Conservation (phyloP, 2,888 invertebrate genomes). For the Pterobdella sp. region DNA sequence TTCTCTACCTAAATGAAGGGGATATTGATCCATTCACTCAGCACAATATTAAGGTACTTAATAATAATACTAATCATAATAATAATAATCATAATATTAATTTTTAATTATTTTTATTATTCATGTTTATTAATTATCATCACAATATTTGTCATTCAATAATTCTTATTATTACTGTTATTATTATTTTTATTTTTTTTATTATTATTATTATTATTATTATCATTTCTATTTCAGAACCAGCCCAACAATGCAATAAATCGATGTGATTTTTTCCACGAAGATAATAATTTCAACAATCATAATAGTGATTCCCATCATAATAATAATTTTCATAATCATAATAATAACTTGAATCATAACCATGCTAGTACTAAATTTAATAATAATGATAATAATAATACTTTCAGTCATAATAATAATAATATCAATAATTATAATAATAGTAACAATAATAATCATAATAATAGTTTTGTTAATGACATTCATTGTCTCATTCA, state of each 20-base stretch:
- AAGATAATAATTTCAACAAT: not conserved
- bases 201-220: not conserved
- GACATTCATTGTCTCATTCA: not conserved
- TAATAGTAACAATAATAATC: slow-evolving; percentile 3
- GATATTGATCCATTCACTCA: too few species aligned
- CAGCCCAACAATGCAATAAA: too few species aligned
- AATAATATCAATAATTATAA: not conserved
- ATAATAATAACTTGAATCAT: not conserved
- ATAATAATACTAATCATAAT: too few species aligned
- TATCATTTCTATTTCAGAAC: not conserved
- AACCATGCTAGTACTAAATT: not conserved
- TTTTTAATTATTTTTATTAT: too few species aligned
- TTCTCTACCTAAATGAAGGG: too few species aligned
- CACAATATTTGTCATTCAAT: not conserved
- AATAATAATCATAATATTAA: too few species aligned
- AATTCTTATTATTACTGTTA: not conserved
- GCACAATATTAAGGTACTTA: too few species aligned
- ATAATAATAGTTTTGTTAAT: not conserved
- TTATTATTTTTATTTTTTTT: not conserved
- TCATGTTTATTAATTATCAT: too few species aligned
- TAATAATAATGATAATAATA: not conserved
- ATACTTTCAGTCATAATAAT: not conserved
- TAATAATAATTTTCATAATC: not conserved
- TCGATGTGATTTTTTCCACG: not conserved
- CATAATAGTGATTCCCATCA: not conserved